These are phyloP conservation scores for Andrena bicolor DNA, from an alignment of 2,888 invertebrate genomes.

Conservation along the genomic window DNA sequence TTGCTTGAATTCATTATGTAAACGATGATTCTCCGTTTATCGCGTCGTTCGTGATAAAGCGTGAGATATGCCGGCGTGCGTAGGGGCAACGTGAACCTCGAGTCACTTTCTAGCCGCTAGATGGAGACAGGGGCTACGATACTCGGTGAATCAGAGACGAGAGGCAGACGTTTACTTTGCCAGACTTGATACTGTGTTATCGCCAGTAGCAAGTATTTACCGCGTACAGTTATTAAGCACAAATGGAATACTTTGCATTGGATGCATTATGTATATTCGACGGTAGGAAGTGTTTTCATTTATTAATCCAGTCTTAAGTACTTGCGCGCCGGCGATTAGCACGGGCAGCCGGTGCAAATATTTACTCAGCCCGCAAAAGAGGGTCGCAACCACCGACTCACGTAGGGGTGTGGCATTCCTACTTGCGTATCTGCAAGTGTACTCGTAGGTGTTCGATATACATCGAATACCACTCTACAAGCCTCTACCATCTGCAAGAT, in stretches of 20 bases:
- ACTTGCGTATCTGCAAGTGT: conserved; percentile 40
- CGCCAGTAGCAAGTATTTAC: not conserved
- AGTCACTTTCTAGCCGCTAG: no score
- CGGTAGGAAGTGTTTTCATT: not conserved
- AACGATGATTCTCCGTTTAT: no score
- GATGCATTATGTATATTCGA: not conserved
- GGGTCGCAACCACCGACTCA: conserved; percentile 63
- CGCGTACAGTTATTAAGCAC: not conserved
- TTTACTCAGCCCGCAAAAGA: conserved; percentile 29
- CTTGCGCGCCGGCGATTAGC: not conserved
- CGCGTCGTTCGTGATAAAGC: no score
- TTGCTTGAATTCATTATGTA: no score
- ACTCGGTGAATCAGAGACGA: no score
- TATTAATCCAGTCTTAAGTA: not conserved
- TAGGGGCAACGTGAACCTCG: no score
- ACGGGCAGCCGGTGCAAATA: conserved; percentile 1
- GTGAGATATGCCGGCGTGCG: no score
- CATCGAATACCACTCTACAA: conserved; percentile 45
- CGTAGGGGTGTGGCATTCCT: conserved; percentile 56
- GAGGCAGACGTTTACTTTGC: no score
- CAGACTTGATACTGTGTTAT: no score
- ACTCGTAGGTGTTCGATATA: conserved; percentile 44
- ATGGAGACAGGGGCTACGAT: no score
- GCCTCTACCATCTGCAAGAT: conserved; percentile 73
- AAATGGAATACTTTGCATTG: not conserved